phyloP scores from a whole-genome alignment of 2,113 vertebrate species.

The Lonchura striata region DNA sequence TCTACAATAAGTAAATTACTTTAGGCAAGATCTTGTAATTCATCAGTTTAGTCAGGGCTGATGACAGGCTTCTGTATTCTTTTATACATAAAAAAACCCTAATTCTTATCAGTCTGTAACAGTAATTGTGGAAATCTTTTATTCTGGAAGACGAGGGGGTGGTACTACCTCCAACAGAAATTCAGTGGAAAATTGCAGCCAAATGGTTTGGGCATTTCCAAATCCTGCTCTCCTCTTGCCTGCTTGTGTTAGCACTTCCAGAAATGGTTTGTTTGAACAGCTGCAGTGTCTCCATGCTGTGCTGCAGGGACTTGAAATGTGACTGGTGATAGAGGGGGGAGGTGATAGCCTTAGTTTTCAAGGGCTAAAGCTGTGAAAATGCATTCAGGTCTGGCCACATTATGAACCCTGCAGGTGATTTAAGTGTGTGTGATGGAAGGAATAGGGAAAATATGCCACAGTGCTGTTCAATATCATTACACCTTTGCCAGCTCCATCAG shows the following conservation, averaged over 20 bases:
- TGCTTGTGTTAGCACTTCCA: constrained; percentile 12
- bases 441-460: not conserved
- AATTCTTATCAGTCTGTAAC: not conserved
- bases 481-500: not conserved
- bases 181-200: not conserved
- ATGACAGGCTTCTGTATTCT: not conserved
- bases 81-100: not conserved
- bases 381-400: not conserved
- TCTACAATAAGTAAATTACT: not conserved
- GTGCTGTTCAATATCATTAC: not conserved
- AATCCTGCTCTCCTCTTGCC: not conserved
- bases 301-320: not conserved
- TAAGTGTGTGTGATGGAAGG: not conserved
- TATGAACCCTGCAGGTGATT: not conserved
- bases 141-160: not conserved
- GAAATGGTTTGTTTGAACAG: constrained; percentile 48
- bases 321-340: not conserved
- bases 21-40: not conserved
- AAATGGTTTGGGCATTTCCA: not conserved
- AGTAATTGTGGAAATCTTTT: not conserved
- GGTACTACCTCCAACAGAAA: not conserved
- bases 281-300: constrained; percentile 24
- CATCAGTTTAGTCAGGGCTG: not conserved
- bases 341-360: accelerated
- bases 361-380: not conserved